Evolutionary conservation across 92 coral and sea anemone species (phyloP).

Genomic region (Phymanthus crucifer): DNA sequence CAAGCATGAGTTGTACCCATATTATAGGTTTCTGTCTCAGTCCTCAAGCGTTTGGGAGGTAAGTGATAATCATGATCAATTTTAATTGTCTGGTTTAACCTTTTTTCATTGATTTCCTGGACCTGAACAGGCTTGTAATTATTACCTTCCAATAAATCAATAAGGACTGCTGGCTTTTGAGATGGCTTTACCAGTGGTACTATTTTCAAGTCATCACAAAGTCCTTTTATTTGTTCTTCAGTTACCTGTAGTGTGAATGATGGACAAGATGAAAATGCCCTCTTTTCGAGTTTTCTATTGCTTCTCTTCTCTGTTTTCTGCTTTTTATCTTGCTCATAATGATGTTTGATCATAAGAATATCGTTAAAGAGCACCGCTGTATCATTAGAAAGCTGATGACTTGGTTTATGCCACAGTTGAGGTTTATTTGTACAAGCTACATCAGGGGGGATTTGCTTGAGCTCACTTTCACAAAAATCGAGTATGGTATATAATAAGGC

Average conservation of each 20-base stretch:
- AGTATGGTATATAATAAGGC: slow-evolving; percentile 40
- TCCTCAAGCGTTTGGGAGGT: not conserved
- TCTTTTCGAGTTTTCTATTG: slow-evolving; percentile 33
- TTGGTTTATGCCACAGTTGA: slow-evolving; percentile 55
- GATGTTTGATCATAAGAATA: slow-evolving; percentile 40
- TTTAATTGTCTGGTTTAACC: not conserved
- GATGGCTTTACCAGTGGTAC: slow-evolving; percentile 1
- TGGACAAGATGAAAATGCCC: slow-evolving; percentile 21
- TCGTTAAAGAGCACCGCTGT: slow-evolving; percentile 23
- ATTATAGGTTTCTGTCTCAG: not conserved
- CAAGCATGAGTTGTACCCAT: not conserved
- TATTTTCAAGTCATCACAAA: slow-evolving; percentile 14
- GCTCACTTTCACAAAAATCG: slow-evolving; percentile 40
- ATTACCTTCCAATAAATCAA: slow-evolving; percentile 18
- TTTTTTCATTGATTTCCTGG: slow-evolving; percentile 1
- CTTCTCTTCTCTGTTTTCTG: slow-evolving; percentile 17
- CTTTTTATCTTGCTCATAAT: slow-evolving; percentile 46
- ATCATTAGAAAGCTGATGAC: slow-evolving; percentile 15
- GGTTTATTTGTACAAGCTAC: slow-evolving; percentile 37
- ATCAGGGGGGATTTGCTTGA: slow-evolving; percentile 31
- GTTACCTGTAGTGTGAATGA: slow-evolving; percentile 20
- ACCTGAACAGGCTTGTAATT: slow-evolving; percentile 22
- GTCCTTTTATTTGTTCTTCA: slow-evolving; percentile 26
- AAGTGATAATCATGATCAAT: slow-evolving; percentile 19
- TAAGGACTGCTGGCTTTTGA: not conserved